A percentile compares a stretch with the other conserved stretches of the same genome.
phyloP scores from a whole-genome alignment of 2,888 invertebrate genomes.

The Diloba caeruleocephala region DNA sequence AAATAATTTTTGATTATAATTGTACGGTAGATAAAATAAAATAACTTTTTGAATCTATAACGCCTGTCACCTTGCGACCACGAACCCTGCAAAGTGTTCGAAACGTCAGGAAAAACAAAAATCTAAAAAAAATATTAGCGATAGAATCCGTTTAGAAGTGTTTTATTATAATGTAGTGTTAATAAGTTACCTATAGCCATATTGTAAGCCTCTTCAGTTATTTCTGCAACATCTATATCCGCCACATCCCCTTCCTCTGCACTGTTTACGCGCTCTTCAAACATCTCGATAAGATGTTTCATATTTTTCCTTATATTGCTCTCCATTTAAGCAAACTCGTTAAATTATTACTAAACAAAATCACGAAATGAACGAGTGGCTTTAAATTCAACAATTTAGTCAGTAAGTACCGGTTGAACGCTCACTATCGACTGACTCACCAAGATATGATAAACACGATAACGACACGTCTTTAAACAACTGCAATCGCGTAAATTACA shows the following conservation, averaged over 20 bases:
- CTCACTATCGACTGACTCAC: conserved; percentile 70
- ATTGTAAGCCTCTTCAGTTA: conserved; percentile 60
- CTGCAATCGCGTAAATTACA: conserved; percentile 60
- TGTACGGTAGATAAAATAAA: too few species aligned
- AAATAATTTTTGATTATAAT: too few species aligned
- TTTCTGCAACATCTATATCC: conserved; percentile 54
- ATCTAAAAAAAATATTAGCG: too few species aligned
- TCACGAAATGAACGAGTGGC: conserved; percentile 25
- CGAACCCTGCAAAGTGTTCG: too few species aligned
- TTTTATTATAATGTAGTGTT: too few species aligned
- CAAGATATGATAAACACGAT: conserved; percentile 70
- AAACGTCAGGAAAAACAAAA: too few species aligned
- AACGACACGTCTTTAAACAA: conserved; percentile 61
- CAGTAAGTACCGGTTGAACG: conserved; percentile 53
- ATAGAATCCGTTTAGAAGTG: too few species aligned
- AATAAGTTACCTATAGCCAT: conserved; percentile 58
- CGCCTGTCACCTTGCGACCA: too few species aligned
- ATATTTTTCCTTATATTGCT: conserved; percentile 64
- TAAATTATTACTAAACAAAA: conserved; percentile 19
- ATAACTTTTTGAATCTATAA: too few species aligned
- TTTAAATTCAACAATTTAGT: conserved; percentile 22
- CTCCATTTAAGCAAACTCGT: conserved; percentile 62
- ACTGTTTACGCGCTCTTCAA: conserved; percentile 69
- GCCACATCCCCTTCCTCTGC: conserved; percentile 61
- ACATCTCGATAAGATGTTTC: conserved; percentile 79